A percentile compares a stretch with the other conserved stretches of the same genome.
These are phyloP conservation scores for Scolopax rusticola DNA, from an alignment of 2,797 vertebrate species.

Conservation along the genomic window DNA sequence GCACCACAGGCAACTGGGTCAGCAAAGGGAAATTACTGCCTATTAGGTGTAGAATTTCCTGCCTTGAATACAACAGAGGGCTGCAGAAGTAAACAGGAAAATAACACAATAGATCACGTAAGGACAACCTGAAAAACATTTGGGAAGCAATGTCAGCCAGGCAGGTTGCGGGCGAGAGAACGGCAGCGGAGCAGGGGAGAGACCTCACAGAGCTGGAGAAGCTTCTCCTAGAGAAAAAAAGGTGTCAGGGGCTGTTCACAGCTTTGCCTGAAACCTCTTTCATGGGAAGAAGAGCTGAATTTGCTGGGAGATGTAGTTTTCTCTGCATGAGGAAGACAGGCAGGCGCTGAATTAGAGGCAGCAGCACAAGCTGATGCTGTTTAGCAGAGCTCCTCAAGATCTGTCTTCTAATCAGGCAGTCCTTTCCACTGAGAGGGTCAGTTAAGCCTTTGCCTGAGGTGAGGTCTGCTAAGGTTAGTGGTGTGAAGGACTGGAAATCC, in stretches of 20 bases:
- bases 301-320: background rate
- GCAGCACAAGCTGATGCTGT: background rate
- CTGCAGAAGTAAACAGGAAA: constrained; percentile 60
- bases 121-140: background rate
- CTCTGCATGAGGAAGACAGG: background rate
- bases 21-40: background rate
- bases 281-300: background rate
- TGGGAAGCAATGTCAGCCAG: background rate
- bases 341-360: background rate
- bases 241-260: background rate
- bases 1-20: background rate
- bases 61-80: background rate
- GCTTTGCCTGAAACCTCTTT: background rate
- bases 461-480: background rate
- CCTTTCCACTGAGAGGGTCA: background rate
- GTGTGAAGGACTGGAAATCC: background rate
- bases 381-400: background rate
- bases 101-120: background rate
- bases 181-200: fast-evolving
- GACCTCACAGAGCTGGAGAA: background rate
- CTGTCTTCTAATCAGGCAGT: background rate
- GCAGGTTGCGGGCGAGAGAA: background rate
- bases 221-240: background rate
- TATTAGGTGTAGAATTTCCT: constrained; percentile 36
- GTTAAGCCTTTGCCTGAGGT: background rate